Percentiles rank a stretch among this genome's conserved stretches.
phyloP scores from a whole-genome alignment of 1,140 invertebrate genomes.

The Heliconius melpomene region DNA sequence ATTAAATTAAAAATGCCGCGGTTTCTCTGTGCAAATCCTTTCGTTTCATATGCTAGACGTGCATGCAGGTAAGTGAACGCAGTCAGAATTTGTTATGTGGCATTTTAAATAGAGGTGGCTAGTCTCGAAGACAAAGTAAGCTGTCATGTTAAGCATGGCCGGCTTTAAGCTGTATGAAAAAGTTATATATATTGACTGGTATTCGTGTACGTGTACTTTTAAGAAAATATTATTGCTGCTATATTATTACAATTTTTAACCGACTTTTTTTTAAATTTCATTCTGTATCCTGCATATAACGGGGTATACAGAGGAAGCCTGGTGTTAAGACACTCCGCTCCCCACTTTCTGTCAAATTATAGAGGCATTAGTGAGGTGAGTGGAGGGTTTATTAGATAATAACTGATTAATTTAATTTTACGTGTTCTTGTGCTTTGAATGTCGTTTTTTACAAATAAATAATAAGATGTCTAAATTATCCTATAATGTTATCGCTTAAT shows the following conservation, averaged over 20 bases:
- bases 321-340: too few relatives aligned
- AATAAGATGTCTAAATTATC: too few relatives aligned
- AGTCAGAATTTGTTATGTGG: conserved; percentile 41
- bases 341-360: too few relatives aligned
- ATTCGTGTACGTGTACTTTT: neutral
- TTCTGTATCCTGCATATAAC: too few relatives aligned
- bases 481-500: too few relatives aligned
- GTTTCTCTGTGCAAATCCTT: conserved; percentile 37
- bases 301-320: too few relatives aligned
- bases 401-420: too few relatives aligned
- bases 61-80: conserved; percentile 41
- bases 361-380: too few relatives aligned
- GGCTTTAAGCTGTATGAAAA: conserved; percentile 13
- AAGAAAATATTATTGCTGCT: neutral
- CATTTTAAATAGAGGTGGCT: conserved; percentile 36
- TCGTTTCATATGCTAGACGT: conserved; percentile 40
- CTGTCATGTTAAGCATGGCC: conserved; percentile 30
- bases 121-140: conserved; percentile 29
- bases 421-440: too few relatives aligned
- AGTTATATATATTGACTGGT: neutral
- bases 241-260: neutral
- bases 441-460: too few relatives aligned
- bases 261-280: too few relatives aligned
- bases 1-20: conserved; percentile 34
- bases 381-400: too few relatives aligned